Base-by-base conservation (phyloP, 2,113 vertebrate species). In the Calidris pygmaea region DNA sequence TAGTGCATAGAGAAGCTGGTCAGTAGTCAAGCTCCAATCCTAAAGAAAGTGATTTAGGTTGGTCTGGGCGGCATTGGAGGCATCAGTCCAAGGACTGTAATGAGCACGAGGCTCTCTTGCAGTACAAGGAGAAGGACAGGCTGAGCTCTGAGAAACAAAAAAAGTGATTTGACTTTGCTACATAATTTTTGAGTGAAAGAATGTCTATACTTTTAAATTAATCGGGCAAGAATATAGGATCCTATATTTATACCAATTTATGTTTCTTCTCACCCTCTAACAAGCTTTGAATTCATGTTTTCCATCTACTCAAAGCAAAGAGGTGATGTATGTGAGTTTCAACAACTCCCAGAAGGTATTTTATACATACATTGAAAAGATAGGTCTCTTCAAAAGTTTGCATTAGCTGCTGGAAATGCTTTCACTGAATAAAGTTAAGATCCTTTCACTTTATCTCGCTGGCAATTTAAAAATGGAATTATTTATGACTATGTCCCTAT, bases 381-480 rank as follows among this genome's bases (percentile, higher is more conserved):
- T 20, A 58, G 14, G 32, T 89, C 24, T 71, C 81, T 90, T 89
- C 55, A 72, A 82, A 87, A 94, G 55, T 94, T 90, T 66, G 11
- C 12, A 66, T 87, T 79, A 76, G 29, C 62, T 63, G 45, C 26
- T 21, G 22, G 74, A 94, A 83, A 22, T 59, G 30, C 35, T 86
- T 89, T 91, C 74, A 76, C 6, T 63, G 30, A 75, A 8, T 62
- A 68, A 82, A 2, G 0, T 89, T 94, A 83, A 87, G 19, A 58
- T 63, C 10, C 18, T 81, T 89, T 91, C 41, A 78, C 39, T 91
- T 89, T 66, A 79, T 50, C 58, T 87, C 17, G 6, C 26, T 91
- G 59, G 71, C 65, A 97, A 70, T 70, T 52, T 77, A 83, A 76
- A 90, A 90, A 4, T 35, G 92, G 79, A 93, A 94, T 93, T 93